Conservation (phyloP, 2,888 invertebrate species). For the Sisyra nigra region DNA sequence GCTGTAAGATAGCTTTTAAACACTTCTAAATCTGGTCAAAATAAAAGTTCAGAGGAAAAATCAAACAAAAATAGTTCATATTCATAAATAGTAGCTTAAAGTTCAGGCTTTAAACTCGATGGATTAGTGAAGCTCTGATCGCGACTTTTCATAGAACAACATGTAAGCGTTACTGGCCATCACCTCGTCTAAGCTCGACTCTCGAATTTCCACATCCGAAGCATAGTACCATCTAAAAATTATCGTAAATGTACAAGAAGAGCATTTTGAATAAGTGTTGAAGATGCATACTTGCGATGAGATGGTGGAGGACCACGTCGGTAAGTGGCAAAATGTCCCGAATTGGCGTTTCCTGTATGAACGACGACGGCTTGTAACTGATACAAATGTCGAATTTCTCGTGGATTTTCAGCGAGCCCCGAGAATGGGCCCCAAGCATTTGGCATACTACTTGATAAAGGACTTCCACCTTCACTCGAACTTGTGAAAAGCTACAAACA, state of each 20-base stretch:
- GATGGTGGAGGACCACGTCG: constrained; percentile 43
- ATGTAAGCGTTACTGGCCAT: constrained; percentile 77
- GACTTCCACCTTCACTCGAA: constrained; percentile 36
- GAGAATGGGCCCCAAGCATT: constrained; percentile 24
- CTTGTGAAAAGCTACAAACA: constrained; percentile 22
- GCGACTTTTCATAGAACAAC: constrained; percentile 68
- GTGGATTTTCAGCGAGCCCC: constrained; percentile 21
- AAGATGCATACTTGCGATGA: constrained; percentile 5
- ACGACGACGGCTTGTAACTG: constrained; percentile 73
- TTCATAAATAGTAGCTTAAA: no score
- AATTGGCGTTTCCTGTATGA: constrained; percentile 76
- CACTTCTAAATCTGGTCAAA: no score
- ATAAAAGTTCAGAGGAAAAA: no score
- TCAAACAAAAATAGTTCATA: no score
- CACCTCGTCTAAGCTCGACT: constrained; percentile 66
- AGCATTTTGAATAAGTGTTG: background rate
- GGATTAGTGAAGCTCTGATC: no score
- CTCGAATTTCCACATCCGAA: constrained; percentile 71
- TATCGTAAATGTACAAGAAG: background rate
- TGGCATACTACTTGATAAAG: constrained; percentile 31
- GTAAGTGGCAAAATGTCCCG: constrained; percentile 92
- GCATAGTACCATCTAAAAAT: constrained; percentile 65
- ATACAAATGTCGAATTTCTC: constrained; percentile 44
- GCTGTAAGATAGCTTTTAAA: no score
- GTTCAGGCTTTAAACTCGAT: no score